Percentiles rank a stretch among this genome's conserved stretches.
Evolutionary conservation across 1,140 invertebrate genomes (phyloP).

Genomic region (Procambarus virginalis): DNA sequence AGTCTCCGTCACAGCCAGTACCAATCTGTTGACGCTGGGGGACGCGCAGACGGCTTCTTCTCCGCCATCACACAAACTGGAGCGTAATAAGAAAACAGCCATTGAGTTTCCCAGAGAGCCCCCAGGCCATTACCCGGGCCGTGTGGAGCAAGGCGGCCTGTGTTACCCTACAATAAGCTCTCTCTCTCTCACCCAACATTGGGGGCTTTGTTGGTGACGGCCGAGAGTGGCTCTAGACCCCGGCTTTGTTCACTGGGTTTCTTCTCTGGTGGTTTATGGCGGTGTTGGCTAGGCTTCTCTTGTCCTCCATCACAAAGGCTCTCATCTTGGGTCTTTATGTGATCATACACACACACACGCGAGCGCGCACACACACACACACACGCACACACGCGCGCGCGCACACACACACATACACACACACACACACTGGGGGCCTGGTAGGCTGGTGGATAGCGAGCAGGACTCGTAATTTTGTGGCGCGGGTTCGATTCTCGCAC

Average conservation of each 20-base stretch:
- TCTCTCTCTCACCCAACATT: not conserved
- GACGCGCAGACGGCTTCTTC: not conserved
- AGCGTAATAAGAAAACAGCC: not conserved
- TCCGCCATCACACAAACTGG: not conserved
- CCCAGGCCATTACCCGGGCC: not conserved
- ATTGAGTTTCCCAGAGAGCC: constrained; percentile 2
- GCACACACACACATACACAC: no score
- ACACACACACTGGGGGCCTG: no score
- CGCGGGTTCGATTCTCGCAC: no score
- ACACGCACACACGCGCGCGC: no score
- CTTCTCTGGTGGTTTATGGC: not conserved
- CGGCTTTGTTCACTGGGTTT: not conserved
- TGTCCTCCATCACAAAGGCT: not conserved
- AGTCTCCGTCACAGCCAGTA: not conserved
- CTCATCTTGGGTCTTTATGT: not conserved
- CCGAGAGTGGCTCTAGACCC: not conserved
- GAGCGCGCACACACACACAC: no score
- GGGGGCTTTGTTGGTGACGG: not conserved
- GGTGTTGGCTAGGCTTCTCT: not conserved
- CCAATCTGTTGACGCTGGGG: not conserved
- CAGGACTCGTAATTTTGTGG: no score
- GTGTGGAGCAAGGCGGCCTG: not conserved
- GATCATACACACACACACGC: not conserved
- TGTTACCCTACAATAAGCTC: constrained; percentile 6
- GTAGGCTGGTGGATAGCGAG: no score